Evolutionary conservation across 2,888 invertebrate species (phyloP).

Genomic region (Lithodes maja): DNA sequence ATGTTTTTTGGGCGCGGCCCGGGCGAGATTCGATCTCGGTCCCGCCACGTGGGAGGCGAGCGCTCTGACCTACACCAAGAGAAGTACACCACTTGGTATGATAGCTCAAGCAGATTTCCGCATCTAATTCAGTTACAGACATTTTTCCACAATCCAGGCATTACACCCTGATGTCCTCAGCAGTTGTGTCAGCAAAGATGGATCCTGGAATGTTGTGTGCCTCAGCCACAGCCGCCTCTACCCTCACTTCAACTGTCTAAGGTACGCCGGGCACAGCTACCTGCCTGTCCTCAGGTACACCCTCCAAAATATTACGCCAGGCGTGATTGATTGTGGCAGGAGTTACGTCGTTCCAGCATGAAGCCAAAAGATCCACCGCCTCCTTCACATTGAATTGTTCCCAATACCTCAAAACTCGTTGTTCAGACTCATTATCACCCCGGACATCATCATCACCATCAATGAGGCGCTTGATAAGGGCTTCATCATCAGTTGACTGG

Average conservation of each 20-base stretch:
- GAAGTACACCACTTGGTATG: too few relatives aligned
- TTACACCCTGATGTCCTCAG: too few relatives aligned
- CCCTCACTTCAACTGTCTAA: background rate
- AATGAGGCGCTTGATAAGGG: conserved; percentile 3
- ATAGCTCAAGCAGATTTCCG: too few relatives aligned
- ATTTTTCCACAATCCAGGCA: too few relatives aligned
- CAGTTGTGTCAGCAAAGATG: background rate
- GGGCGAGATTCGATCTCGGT: too few relatives aligned
- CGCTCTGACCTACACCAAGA: too few relatives aligned
- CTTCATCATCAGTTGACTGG: background rate
- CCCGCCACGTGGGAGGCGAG: too few relatives aligned
- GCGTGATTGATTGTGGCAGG: conserved; percentile 21
- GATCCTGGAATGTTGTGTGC: background rate
- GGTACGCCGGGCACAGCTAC: conserved; percentile 4
- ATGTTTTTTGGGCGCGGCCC: too few relatives aligned
- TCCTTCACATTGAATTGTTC: background rate
- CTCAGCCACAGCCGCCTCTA: background rate
- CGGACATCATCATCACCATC: conserved; percentile 11
- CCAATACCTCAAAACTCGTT: background rate
- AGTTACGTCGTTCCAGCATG: conserved; percentile 8
- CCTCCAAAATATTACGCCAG: conserved; percentile 8
- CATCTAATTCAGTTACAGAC: too few relatives aligned
- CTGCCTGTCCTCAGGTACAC: background rate
- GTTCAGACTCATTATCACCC: conserved; percentile 12
- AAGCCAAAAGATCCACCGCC: background rate